A percentile compares a stretch with the other conserved stretches of the same genome.
Evolutionary conservation across 2,888 invertebrate species (phyloP).

Genomic region (Kryphioiulus occultus): DNA sequence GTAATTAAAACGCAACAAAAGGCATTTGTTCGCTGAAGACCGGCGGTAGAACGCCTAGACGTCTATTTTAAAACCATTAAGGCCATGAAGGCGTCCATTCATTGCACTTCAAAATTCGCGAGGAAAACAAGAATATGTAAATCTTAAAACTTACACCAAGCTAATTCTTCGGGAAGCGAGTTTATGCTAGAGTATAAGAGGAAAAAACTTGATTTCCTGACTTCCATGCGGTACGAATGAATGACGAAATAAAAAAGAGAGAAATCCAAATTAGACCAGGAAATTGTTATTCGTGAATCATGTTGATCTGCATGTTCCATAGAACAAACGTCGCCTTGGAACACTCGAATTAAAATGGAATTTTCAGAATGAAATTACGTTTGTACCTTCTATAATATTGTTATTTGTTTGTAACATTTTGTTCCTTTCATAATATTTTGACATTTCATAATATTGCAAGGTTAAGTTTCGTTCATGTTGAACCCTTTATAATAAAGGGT

Average conservation of each 20-base stretch:
- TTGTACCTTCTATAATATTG: no score
- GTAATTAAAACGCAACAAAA: conserved; percentile 14
- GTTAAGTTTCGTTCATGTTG: no score
- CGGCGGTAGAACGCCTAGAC: neutral
- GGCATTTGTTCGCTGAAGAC: neutral
- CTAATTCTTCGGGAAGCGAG: neutral
- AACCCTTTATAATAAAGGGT: no score
- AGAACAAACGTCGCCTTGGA: no score
- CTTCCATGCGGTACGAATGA: neutral
- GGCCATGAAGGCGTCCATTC: neutral
- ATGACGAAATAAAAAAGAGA: neutral
- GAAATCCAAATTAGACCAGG: neutral
- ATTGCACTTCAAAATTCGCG: neutral
- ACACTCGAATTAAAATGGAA: no score
- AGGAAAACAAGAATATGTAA: neutral
- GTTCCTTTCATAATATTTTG: no score
- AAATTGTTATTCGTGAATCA: no score
- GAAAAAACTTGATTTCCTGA: neutral
- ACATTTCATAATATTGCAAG: no score
- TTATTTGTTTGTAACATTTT: no score
- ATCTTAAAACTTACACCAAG: neutral
- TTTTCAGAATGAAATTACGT: no score
- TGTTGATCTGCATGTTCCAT: no score
- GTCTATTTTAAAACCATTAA: conserved; percentile 25
- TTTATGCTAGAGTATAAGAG: neutral